A percentile compares a stretch with the other conserved stretches of the same genome.
Evolutionary conservation across 2,113 vertebrate species (phyloP).

Genomic region (Hippolais icterina): DNA sequence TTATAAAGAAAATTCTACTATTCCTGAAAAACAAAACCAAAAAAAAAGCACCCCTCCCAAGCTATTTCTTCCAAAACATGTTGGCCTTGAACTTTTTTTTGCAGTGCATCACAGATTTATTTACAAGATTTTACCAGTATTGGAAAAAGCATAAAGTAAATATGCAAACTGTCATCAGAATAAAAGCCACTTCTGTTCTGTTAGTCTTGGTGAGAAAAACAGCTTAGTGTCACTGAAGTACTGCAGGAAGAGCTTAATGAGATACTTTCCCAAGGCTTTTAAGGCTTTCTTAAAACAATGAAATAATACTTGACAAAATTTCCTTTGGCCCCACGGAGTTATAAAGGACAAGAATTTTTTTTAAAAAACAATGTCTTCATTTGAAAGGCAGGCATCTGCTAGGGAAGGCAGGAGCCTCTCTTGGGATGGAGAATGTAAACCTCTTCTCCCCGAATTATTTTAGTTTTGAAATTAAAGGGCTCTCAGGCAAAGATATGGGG

Average conservation of each 20-base stretch:
- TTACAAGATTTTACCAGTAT: background rate
- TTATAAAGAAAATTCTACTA: background rate
- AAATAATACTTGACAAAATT: background rate
- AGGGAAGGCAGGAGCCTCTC: background rate
- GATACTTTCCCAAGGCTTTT: background rate
- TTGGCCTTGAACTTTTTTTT: background rate
- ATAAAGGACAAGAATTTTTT: background rate
- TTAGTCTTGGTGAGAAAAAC: background rate
- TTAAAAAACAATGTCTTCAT: background rate
- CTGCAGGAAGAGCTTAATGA: background rate
- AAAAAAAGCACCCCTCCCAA: too few species aligned
- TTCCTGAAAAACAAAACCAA: background rate
- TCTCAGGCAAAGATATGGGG: background rate
- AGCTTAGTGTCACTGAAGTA: background rate
- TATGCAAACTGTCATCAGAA: background rate
- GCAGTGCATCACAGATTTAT: background rate
- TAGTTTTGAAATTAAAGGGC: background rate
- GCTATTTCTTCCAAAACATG: background rate
- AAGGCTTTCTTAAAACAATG: background rate
- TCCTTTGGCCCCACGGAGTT: background rate
- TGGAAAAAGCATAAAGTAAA: background rate
- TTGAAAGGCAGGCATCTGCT: background rate
- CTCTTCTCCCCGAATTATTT: background rate
- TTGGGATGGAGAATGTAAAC: background rate
- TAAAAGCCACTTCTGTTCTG: conserved; percentile 34